phyloP scores from a whole-genome alignment of 2,113 vertebrate species.

The Oryzias celebensis region DNA sequence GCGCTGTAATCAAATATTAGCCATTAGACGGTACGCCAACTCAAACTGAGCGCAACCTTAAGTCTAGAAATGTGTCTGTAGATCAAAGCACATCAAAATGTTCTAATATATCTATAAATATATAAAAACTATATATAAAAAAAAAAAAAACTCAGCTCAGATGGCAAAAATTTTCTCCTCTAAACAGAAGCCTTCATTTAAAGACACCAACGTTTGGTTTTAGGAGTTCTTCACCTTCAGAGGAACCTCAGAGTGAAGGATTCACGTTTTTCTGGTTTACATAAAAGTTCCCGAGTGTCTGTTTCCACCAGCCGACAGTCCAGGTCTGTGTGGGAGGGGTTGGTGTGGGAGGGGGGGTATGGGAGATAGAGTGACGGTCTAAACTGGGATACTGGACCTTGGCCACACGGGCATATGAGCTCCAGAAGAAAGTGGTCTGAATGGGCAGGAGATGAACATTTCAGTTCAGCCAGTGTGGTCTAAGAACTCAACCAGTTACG shows the following conservation, averaged over 20 bases:
- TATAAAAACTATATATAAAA: too few relatives aligned
- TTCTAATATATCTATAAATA: too few relatives aligned
- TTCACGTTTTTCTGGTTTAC: constrained; percentile 59
- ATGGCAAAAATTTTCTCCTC: too few relatives aligned
- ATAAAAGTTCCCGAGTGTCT: constrained; percentile 63
- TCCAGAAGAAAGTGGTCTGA: constrained; percentile 36
- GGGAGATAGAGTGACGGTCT: constrained; percentile 63
- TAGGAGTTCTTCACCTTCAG: too few relatives aligned
- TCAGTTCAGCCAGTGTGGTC: constrained; percentile 25
- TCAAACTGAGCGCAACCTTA: background rate
- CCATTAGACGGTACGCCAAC: background rate
- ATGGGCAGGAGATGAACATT: constrained; percentile 30
- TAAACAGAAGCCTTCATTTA: too few relatives aligned
- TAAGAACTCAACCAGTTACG: background rate
- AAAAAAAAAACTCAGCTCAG: too few relatives aligned
- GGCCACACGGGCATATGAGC: constrained; percentile 34
- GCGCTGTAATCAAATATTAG: constrained; percentile 16
- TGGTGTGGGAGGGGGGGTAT: background rate
- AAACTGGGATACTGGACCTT: constrained; percentile 69
- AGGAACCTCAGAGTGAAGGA: constrained; percentile 4
- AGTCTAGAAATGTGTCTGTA: too few relatives aligned
- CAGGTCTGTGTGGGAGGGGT: constrained; percentile 8
- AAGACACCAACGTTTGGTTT: too few relatives aligned
- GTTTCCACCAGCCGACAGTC: constrained; percentile 54
- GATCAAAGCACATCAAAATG: too few relatives aligned